Percentiles rank a stretch among this genome's conserved stretches.
phyloP scores from a whole-genome alignment of 2,797 vertebrate species.

The Anas bernieri region DNA sequence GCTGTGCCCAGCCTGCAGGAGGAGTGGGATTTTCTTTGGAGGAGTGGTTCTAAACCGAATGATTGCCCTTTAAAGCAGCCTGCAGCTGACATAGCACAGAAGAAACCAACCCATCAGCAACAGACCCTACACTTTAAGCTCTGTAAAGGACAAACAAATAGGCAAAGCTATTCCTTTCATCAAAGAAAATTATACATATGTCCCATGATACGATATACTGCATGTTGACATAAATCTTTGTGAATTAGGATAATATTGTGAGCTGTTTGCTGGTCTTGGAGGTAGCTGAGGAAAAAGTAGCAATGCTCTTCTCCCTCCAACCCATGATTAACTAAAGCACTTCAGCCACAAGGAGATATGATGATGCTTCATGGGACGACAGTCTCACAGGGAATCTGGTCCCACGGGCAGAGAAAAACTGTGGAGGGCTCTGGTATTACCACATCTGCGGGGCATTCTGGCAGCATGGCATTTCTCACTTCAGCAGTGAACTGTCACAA shows the following conservation, averaged over 20 bases:
- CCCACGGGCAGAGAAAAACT: background rate
- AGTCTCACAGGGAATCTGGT: background rate
- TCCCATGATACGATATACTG: background rate
- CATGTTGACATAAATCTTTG: background rate
- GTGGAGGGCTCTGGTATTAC: background rate
- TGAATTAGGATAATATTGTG: background rate
- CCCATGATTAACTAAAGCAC: background rate
- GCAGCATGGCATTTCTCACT: background rate
- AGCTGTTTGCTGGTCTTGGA: background rate
- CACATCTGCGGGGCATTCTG: accelerated
- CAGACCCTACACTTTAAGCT: background rate
- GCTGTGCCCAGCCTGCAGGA: background rate
- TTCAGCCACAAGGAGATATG: background rate
- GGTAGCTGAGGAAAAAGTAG: background rate
- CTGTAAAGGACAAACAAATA: background rate
- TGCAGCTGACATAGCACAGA: background rate
- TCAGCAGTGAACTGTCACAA: background rate
- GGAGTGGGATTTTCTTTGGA: background rate
- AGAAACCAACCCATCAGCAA: background rate
- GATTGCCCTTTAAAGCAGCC: background rate
- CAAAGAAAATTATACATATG: background rate
- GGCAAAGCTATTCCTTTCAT: background rate
- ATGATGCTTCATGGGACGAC: background rate
- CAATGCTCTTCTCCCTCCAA: background rate
- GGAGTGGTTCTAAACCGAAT: background rate